These are phyloP conservation scores for Scaeva pyrastri DNA, from an alignment of 2,888 invertebrate species.

Conservation along the genomic window DNA sequence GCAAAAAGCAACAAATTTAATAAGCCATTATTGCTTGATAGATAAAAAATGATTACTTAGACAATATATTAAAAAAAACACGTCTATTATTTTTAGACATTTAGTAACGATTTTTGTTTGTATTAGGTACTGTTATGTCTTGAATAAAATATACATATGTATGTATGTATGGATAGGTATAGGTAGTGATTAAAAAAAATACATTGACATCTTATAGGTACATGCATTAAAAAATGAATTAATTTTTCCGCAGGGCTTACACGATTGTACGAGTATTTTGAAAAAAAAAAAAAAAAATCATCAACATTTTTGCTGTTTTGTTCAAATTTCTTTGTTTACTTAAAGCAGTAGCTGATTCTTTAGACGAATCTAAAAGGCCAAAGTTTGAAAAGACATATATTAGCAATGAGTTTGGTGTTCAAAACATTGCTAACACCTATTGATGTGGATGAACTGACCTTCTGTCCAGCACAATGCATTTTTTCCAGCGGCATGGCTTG, in stretches of 20 bases:
- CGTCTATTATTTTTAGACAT: slow-evolving; percentile 30
- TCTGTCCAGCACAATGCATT: slow-evolving; percentile 92
- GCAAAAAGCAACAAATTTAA: slow-evolving; percentile 59
- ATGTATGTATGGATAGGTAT: no score
- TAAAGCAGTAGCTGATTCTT: slow-evolving; percentile 65
- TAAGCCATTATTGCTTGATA: slow-evolving; percentile 20
- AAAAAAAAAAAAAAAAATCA: slow-evolving; percentile 62
- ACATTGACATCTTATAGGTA: slow-evolving; percentile 15
- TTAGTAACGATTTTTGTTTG: slow-evolving; percentile 38
- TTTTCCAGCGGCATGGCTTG: slow-evolving; percentile 92
- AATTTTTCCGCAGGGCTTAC: slow-evolving; percentile 42
- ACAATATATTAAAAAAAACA: slow-evolving; percentile 21
- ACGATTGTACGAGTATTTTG: slow-evolving; percentile 46
- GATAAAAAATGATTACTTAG: slow-evolving; percentile 3
- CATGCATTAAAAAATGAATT: slow-evolving; percentile 11
- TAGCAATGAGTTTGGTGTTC: slow-evolving; percentile 80
- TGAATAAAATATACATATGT: slow-evolving; percentile 33
- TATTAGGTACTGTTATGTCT: slow-evolving; percentile 2
- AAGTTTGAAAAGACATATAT: slow-evolving; percentile 76
- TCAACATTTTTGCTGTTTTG: slow-evolving; percentile 67
- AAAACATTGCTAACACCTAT: slow-evolving; percentile 81
- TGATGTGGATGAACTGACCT: slow-evolving; percentile 81
- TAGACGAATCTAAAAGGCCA: slow-evolving; percentile 71
- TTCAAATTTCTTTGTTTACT: slow-evolving; percentile 55
- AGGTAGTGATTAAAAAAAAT: slow-evolving; percentile 46